Percentiles rank a stretch among this genome's conserved stretches.
phyloP scores from a whole-genome alignment of 2,113 vertebrate species.

The Promerops cafer region DNA sequence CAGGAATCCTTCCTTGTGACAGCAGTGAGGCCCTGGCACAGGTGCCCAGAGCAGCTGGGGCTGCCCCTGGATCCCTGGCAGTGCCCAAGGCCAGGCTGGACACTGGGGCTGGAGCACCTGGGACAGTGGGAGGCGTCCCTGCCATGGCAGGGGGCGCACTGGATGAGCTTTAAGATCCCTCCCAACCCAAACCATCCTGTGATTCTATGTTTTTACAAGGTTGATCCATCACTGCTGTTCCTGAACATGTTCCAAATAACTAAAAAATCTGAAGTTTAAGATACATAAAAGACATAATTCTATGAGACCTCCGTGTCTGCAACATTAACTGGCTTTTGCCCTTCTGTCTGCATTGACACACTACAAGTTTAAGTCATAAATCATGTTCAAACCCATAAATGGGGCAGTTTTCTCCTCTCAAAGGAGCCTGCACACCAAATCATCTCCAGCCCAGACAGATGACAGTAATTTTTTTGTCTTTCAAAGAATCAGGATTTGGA shows the following conservation, averaged over 20 bases:
- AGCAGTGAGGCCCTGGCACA: background rate
- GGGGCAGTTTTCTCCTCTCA: background rate
- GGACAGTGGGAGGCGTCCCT: background rate
- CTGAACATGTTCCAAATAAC: background rate
- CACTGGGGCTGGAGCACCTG: background rate
- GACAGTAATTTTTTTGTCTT: background rate
- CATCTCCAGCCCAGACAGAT: background rate
- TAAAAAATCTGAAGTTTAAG: background rate
- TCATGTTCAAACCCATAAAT: background rate
- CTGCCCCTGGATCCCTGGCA: background rate
- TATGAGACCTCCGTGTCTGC: accelerated
- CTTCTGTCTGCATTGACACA: background rate
- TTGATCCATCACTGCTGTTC: background rate
- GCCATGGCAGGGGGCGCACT: too few species aligned
- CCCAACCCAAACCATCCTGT: too few species aligned
- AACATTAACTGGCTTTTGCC: background rate
- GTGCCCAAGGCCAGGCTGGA: background rate
- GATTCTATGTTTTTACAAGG: background rate
- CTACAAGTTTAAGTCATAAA: background rate
- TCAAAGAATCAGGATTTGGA: background rate
- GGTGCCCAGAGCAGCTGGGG: background rate
- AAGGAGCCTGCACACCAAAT: background rate
- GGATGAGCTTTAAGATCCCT: background rate
- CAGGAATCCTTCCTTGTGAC: background rate
- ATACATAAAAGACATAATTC: background rate